phyloP scores from a whole-genome alignment of 2,888 invertebrate genomes.

The Caenorhabditis virilis region DNA sequence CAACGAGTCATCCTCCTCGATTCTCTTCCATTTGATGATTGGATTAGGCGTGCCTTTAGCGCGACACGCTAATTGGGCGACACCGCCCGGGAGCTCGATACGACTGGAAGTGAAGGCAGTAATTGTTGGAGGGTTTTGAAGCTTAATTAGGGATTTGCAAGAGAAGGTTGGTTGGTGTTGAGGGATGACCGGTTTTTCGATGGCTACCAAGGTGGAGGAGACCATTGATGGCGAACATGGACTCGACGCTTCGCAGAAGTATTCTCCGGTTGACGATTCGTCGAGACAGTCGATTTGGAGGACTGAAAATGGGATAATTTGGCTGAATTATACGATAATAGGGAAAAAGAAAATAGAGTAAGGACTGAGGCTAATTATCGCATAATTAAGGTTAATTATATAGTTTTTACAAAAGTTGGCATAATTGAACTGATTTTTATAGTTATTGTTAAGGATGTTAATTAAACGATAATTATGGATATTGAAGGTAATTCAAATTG shows the following conservation, averaged over 20 bases:
- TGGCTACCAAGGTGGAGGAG: conserved; percentile 17
- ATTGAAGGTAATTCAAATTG: too few species aligned
- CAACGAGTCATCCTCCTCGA: conserved; percentile 43
- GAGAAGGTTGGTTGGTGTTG: conserved; percentile 5
- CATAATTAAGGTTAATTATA: too few species aligned
- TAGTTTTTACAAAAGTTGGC: too few species aligned
- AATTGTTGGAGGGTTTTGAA: conserved; percentile 12
- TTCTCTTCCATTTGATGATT: conserved; percentile 26
- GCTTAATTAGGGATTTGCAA: conserved; percentile 13
- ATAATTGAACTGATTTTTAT: too few species aligned
- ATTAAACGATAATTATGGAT: too few species aligned
- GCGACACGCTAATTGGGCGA: conserved; percentile 40
- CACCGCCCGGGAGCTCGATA: conserved; percentile 34
- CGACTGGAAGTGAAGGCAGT: conserved; percentile 28
- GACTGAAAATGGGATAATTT: conserved; percentile 16
- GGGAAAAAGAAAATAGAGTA: too few species aligned
- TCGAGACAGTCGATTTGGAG: conserved; percentile 36
- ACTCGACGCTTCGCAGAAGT: conserved; percentile 40
- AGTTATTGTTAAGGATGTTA: too few species aligned
- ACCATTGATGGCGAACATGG: conserved; percentile 37
- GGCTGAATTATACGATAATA: too few species aligned
- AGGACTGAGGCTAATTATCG: too few species aligned
- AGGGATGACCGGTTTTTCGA: conserved; percentile 8
- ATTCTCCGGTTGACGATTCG: conserved; percentile 38
- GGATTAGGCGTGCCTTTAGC: conserved; percentile 32